These are phyloP conservation scores for Tetheella fluctuosa DNA, from an alignment of 2,888 invertebrate species.

Conservation along the genomic window DNA sequence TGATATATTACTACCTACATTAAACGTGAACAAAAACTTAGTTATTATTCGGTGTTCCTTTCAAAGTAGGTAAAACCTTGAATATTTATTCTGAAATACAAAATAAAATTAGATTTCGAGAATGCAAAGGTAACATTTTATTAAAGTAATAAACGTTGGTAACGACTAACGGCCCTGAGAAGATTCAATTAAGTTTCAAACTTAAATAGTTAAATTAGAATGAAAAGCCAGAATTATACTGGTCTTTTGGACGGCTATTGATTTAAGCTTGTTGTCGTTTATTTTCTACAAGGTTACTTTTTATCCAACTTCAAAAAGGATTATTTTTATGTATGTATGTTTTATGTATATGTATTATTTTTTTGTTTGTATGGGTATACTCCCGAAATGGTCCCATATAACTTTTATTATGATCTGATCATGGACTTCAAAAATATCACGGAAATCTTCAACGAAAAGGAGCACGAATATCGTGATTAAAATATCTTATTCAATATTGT, in stretches of 20 bases:
- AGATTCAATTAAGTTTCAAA: constrained; percentile 44
- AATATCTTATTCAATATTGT: no score
- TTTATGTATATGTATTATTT: no score
- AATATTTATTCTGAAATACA: constrained; percentile 3
- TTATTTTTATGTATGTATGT: no score
- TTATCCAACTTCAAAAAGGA: background rate
- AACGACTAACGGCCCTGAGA: constrained; percentile 27
- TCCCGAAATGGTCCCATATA: no score
- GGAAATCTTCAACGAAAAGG: no score
- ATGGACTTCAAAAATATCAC: no score
- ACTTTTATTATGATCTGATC: no score
- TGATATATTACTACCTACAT: background rate
- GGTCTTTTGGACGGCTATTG: constrained; percentile 17
- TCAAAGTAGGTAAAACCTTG: background rate
- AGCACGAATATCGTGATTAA: no score
- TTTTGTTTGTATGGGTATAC: no score
- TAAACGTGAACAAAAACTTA: background rate
- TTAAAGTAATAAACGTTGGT: constrained; percentile 43
- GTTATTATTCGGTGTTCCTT: background rate
- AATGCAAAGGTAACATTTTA: constrained; percentile 37
- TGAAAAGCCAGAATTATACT: constrained; percentile 29
- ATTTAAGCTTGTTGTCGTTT: background rate
- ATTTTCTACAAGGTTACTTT: background rate
- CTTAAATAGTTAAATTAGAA: constrained; percentile 37
- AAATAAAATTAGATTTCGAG: constrained; percentile 34